A percentile compares a stretch with the other conserved stretches of the same genome.
Evolutionary conservation across 2,797 vertebrate genomes (phyloP).

Genomic region (Acrossocheilus fasciatus): DNA sequence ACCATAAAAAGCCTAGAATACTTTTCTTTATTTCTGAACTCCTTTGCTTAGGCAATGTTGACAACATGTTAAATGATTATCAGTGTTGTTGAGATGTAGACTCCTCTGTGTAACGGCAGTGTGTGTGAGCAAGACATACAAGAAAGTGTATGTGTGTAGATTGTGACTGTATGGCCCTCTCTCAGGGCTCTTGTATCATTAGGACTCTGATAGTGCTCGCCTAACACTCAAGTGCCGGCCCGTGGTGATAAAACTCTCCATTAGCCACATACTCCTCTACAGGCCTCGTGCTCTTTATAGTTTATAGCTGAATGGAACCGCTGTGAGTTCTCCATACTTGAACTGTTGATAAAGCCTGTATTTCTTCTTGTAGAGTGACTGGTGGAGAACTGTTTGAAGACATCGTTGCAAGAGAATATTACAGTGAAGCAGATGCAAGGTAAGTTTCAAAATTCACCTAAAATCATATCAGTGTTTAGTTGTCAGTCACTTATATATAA

Average conservation of each 20-base stretch:
- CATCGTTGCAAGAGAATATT: constrained; percentile 98
- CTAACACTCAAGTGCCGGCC: constrained; percentile 5
- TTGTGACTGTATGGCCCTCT: background rate
- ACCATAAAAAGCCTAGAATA: background rate
- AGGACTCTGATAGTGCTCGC: background rate
- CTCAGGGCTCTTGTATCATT: constrained; percentile 15
- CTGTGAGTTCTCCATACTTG: constrained; percentile 10
- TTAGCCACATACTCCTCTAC: constrained; percentile 17
- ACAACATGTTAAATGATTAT: constrained; percentile 10
- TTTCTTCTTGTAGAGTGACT: constrained; percentile 84
- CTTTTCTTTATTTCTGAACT: background rate
- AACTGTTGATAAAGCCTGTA: constrained; percentile 10
- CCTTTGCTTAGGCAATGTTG: constrained; percentile 7
- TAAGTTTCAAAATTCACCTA: constrained; percentile 63
- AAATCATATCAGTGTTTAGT: background rate
- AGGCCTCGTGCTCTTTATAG: background rate
- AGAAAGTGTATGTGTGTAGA: background rate
- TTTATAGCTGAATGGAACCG: constrained; percentile 6
- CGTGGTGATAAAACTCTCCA: constrained; percentile 4
- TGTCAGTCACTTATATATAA: background rate
- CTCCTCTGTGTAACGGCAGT: background rate
- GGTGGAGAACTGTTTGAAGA: constrained; percentile 98
- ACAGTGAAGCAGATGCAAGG: constrained; percentile 99
- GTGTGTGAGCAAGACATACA: background rate
- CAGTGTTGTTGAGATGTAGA: background rate